Conservation (phyloP, 2,113 vertebrate species). For the Macaca nemestrina region DNA sequence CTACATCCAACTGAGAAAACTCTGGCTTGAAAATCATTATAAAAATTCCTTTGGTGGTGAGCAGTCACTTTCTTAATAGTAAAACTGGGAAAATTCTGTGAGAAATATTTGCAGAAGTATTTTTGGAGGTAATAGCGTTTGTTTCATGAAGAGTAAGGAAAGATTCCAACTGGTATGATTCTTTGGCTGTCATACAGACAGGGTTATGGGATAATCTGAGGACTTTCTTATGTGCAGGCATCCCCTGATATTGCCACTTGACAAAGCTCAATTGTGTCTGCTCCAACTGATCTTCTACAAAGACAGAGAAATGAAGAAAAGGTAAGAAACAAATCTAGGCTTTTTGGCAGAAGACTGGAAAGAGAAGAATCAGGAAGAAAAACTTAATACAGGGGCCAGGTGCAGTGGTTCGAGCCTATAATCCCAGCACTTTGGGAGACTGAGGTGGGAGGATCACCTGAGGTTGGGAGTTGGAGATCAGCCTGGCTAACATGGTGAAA, state of each 20-base stretch:
- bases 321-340: not conserved
- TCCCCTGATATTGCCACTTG: not conserved
- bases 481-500: no score
- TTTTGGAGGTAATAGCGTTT: not conserved
- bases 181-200: not conserved
- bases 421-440: no score
- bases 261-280: not conserved
- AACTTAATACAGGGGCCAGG: not conserved
- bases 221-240: not conserved
- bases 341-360: not conserved
- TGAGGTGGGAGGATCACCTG: no score
- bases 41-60: not conserved
- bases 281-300: not conserved
- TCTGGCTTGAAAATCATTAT: not conserved
- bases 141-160: not conserved
- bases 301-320: slow-evolving; percentile 1
- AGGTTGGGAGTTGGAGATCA: no score
- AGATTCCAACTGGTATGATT: not conserved
- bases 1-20: not conserved
- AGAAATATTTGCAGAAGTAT: not conserved
- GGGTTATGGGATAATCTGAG: not conserved
- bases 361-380: not conserved
- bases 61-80: not conserved
- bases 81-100: not conserved
- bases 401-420: no score